Percentiles rank a stretch among this genome's conserved stretches.
Evolutionary conservation across 2,113 vertebrate species (phyloP).

Genomic region (Stictonetta naevosa): DNA sequence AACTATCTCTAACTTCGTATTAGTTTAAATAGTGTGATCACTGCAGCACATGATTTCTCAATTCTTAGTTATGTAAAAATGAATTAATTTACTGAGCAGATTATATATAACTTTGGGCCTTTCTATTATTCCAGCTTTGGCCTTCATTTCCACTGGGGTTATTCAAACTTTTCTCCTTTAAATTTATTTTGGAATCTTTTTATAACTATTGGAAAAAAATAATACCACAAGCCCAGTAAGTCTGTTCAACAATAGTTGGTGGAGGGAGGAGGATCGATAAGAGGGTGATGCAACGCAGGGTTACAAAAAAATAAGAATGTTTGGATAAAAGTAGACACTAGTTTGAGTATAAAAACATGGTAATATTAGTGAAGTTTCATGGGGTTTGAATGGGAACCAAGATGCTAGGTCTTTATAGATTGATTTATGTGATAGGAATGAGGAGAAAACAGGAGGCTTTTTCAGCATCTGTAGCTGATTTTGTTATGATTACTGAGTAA

Average conservation of each 20-base stretch:
- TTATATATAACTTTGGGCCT: neutral
- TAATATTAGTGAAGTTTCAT: neutral
- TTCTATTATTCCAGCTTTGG: neutral
- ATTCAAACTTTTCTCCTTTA: neutral
- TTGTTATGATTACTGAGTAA: constrained; percentile 50
- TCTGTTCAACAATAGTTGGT: neutral
- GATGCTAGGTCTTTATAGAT: neutral
- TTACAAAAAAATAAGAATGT: neutral
- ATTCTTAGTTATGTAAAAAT: neutral
- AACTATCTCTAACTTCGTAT: neutral
- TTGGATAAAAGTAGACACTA: neutral
- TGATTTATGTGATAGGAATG: neutral
- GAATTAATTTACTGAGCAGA: neutral
- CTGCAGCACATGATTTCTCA: neutral
- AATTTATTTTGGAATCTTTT: neutral
- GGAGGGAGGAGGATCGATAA: neutral
- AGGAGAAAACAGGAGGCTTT: constrained; percentile 14
- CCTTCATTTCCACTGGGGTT: neutral
- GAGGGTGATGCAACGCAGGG: neutral
- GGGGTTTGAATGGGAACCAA: neutral
- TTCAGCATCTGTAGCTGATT: constrained; percentile 63
- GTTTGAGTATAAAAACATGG: neutral
- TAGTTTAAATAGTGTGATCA: neutral
- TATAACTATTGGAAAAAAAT: neutral
- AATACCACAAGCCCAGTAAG: neutral